Percentiles rank a stretch among this genome's conserved stretches.
Evolutionary conservation across 1,140 invertebrate species (phyloP).

Genomic region (Hestina assimilis): DNA sequence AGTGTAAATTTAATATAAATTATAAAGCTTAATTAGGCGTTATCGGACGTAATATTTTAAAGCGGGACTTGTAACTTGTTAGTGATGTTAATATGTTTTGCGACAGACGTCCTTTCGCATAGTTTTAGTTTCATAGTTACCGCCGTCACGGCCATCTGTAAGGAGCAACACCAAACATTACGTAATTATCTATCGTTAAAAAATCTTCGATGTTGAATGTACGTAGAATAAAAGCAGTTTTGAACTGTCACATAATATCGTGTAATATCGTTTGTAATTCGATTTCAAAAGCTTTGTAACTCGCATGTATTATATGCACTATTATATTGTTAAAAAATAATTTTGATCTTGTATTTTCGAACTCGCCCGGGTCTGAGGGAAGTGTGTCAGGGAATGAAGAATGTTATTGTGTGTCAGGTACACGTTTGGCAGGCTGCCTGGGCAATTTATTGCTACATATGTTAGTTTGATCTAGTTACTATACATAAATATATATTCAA

Average conservation of each 20-base stretch:
- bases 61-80: slow-evolving; percentile 6
- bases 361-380: slow-evolving; percentile 47
- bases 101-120: slow-evolving; percentile 32
- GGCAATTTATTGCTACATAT: slow-evolving; percentile 62
- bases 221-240: slow-evolving; percentile 26
- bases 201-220: slow-evolving; percentile 25
- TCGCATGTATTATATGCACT: slow-evolving; percentile 61
- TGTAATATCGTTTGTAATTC: slow-evolving; percentile 16
- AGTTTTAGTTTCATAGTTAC: slow-evolving; percentile 52
- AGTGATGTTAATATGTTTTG: slow-evolving; percentile 41
- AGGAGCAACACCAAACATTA: slow-evolving; percentile 65
- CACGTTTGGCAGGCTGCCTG: slow-evolving; percentile 50
- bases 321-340: slow-evolving; percentile 55
- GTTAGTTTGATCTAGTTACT: slow-evolving; percentile 62
- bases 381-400: slow-evolving; percentile 38
- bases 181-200: slow-evolving; percentile 20
- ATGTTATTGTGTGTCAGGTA: slow-evolving; percentile 41
- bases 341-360: slow-evolving; percentile 64
- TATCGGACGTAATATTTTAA: background rate
- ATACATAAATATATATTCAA: slow-evolving; percentile 60
- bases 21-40: background rate
- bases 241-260: background rate
- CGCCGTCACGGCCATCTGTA: slow-evolving; percentile 57
- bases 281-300: slow-evolving; percentile 32
- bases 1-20: slow-evolving; percentile 27